Base-by-base conservation (phyloP, 2,888 invertebrate genomes). In the Patella ulyssiponensis region DNA sequence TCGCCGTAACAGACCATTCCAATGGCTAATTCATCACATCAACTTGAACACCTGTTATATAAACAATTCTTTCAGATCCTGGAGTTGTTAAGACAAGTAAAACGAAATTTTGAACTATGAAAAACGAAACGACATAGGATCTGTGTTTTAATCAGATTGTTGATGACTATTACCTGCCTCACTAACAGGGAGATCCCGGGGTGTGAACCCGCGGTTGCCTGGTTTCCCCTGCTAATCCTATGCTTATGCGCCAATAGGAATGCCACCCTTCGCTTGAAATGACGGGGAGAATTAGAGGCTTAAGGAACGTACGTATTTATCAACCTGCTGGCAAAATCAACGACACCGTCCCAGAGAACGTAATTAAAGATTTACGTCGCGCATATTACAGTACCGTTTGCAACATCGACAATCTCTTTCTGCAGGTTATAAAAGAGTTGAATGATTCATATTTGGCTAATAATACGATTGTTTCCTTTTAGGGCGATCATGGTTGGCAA, bases 401-500 rank as follows among this genome's bases (percentile, higher is more conserved):
- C 27, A 85, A 82, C 80, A 82, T 81, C 1, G 86, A 86, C 77
- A 75, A 70, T n/a, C 74, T 82, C 12, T 74, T 86, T 12, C 85
- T 84, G 3, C 27, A 58, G 15, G 81, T 85, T 3, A 53, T 85
- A 1, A 52, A 73, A n/a, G 79, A 83, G 74, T 74, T 86, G 12
- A 51, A 82, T 14, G 64, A 71, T 7, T 77, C 81, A 4, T 83
- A 82, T 1, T 72, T 86, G 12, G 76, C 72, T 20, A 79, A 84
- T n/a, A 74, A 84, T 69, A 86, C 86, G 2, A 83, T 86, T 27
- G 76, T 86, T 12, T 83, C 84, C 12, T 84, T 87, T 77, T 80
- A 73, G 71, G 86, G 85, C 0, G 87, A 87, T 70, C 85, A 86
- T 73, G 87, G 87, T 11, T 87, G 85, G 83, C 85, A 86, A 64